Evolutionary conservation across 2,113 vertebrate species (phyloP).

Genomic region (Gnathonemus longibarbis): DNA sequence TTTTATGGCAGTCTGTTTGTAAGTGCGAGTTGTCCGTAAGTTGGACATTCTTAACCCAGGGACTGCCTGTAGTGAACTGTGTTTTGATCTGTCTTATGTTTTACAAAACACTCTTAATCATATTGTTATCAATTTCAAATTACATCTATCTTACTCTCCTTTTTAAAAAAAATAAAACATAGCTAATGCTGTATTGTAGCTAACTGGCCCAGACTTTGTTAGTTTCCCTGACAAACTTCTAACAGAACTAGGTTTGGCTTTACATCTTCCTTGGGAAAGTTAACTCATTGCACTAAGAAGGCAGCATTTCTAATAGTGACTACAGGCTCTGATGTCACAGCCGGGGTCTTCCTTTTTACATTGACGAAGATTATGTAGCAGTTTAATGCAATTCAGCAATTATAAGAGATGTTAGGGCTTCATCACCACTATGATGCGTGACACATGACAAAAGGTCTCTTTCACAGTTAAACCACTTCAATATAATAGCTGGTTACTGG

Average conservation of each 20-base stretch:
- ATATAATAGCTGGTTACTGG: not conserved
- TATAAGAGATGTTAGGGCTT: not conserved
- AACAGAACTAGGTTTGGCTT: not conserved
- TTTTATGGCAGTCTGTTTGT: not conserved
- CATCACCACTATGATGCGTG: not conserved
- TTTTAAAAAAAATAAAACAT: not conserved
- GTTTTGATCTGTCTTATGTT: not conserved
- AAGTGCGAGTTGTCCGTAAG: not conserved
- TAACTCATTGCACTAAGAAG: not conserved
- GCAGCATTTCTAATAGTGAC: not conserved
- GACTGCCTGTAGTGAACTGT: not conserved
- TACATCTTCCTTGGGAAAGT: not conserved
- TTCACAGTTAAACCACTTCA: not conserved
- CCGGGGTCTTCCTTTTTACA: not conserved
- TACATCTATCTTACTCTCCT: not conserved
- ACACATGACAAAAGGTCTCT: not conserved
- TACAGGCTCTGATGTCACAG: not conserved
- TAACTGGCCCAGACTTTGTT: not conserved
- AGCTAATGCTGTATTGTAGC: not conserved
- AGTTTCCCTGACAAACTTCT: not conserved
- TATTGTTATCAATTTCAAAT: not conserved
- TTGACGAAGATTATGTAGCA: not conserved
- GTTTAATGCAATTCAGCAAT: not conserved
- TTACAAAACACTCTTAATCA: not conserved
- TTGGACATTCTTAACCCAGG: not conserved